phyloP scores from a whole-genome alignment of 1,140 invertebrate species.

The Teleogryllus occipitalis region DNA sequence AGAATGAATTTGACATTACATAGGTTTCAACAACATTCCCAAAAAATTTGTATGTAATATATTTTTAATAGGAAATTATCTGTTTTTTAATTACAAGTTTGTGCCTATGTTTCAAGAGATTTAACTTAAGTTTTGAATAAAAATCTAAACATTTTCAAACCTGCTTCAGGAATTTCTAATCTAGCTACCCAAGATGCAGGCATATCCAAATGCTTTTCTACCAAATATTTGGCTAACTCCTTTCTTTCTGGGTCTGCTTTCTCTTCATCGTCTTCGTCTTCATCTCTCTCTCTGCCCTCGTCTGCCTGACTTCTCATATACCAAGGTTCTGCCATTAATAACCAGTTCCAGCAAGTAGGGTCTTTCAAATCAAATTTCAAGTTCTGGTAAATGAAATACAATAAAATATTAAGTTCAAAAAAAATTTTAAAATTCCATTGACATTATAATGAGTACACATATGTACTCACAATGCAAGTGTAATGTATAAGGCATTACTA shows the following conservation, averaged over 20 bases:
- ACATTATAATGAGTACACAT: too few species aligned
- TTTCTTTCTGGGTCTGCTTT: slow-evolving; percentile 32
- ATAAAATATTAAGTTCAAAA: too few species aligned
- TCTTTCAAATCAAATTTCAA: slow-evolving; percentile 52
- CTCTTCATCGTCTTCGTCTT: slow-evolving; percentile 27
- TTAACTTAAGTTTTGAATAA: too few species aligned
- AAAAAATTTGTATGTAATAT: too few species aligned
- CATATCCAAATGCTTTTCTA: slow-evolving; percentile 74
- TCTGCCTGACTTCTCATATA: slow-evolving; percentile 34
- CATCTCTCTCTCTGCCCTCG: slow-evolving; percentile 30
- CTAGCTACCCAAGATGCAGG: slow-evolving; percentile 68
- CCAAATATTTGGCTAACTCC: slow-evolving; percentile 30
- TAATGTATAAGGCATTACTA: too few species aligned
- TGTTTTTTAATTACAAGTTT: too few species aligned
- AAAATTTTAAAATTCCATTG: too few species aligned
- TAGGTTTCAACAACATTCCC: background rate
- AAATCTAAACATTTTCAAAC: slow-evolving; percentile 34
- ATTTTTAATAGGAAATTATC: too few species aligned
- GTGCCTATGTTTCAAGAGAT: too few species aligned
- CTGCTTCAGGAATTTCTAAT: slow-evolving; percentile 54
- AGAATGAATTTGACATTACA: background rate
- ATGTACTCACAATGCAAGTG: too few species aligned
- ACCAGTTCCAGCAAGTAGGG: slow-evolving; percentile 54
- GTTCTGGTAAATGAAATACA: slow-evolving; percentile 20
- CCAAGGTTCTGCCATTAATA: slow-evolving; percentile 55